phyloP scores from a whole-genome alignment of 2,888 invertebrate species.

The Steinernema carpocapsae region DNA sequence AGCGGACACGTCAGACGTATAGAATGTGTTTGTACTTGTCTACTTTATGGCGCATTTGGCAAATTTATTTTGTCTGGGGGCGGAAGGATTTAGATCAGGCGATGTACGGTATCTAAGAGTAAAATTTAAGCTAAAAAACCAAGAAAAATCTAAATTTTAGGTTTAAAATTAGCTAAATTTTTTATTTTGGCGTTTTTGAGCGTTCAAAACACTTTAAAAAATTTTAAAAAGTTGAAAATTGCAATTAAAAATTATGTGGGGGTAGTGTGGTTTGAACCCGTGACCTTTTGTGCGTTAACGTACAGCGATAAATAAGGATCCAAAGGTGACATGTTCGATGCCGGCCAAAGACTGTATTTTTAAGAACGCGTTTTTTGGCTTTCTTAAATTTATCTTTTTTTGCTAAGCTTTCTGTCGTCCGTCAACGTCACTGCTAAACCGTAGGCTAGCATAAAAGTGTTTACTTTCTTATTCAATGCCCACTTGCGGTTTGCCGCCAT shows the following conservation, averaged over 20 bases:
- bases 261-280: not conserved
- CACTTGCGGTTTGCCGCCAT: no score
- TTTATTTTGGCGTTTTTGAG: not conserved
- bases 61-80: no score
- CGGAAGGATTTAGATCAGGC: no score
- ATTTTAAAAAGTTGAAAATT: not conserved
- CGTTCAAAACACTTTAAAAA: no score
- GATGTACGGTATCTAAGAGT: no score
- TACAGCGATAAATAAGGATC: not conserved
- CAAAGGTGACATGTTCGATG: not conserved
- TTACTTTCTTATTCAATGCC: no score
- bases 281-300: not conserved
- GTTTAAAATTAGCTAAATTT: not conserved
- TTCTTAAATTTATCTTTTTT: no score
- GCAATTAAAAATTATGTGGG: not conserved
- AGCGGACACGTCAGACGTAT: constrained; percentile 6
- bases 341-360: not conserved
- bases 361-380: not conserved
- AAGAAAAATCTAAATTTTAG: no score
- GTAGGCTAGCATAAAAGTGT: no score
- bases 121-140: no score
- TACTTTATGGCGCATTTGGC: not conserved
- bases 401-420: no score
- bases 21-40: not conserved
- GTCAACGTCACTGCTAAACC: no score